Evolutionary conservation across 2,113 vertebrate genomes (phyloP), one percentile per base, ranked within the genome.

Genomic region (Spheniscus mendiculus): DNA sequence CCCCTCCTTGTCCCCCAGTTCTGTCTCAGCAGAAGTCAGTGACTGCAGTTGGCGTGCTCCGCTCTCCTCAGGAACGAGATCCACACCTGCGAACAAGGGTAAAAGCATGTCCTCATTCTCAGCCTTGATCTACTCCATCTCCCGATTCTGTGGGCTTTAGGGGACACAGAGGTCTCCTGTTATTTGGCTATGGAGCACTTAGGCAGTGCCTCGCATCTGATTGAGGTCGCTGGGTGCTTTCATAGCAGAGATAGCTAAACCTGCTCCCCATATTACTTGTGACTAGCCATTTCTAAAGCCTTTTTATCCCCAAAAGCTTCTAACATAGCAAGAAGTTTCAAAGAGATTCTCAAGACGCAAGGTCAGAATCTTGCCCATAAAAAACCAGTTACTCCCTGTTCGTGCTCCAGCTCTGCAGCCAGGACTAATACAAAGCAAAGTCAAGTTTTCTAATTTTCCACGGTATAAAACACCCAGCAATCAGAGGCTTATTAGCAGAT

Each of bases 401-500:
- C 15, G 1, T 94, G 90, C 45, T 93, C 67, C 59, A 81, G 30
- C 72, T 84, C 83, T 12, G 0, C 56, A 84, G 72, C 40, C 42
- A 72, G 38, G 45, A 67, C 84, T 91, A 47, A 89, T 32, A 67
- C 2, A 83, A 88, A 94, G 78, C 66, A 91, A 93, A 95, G 88
- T 88, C 72, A 80, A 63, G 44, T 67, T 92, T 90, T 66, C 72
- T 90, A 94, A 93, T 96, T 93, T 91, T 91, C 72, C 56, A 49
- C 34, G 2, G 52, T 12, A 61, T 66, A 83, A 90, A 93, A 55
- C 95, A 96, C n/a, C 66, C 76, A 73, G 91, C 76, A 96, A 89
- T 93, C 95, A 72, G 19, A 55, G 76, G 79, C 70, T 91, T 96
- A 94, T 95, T 95, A 94, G 62, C 58, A 96, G 91, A 92, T 70